These are phyloP conservation scores for Ranitomeya variabilis DNA, from an alignment of 2,113 vertebrate genomes.

Conservation along the genomic window DNA sequence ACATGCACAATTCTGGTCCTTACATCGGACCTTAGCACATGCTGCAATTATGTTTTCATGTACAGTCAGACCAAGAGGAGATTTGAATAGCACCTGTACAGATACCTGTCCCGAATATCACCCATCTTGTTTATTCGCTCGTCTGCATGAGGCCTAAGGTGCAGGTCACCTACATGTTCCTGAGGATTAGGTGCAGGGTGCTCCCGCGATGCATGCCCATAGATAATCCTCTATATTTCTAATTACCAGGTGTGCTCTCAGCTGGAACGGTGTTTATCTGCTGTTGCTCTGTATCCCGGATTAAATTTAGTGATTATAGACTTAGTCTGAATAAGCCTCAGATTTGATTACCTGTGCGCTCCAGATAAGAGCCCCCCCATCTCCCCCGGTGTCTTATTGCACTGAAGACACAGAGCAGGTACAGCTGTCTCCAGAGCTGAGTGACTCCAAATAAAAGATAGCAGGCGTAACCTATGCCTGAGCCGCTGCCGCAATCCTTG, in stretches of 20 bases:
- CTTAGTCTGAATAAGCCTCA: conserved; percentile 45
- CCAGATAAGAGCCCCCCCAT: conserved; percentile 38
- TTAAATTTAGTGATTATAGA: conserved; percentile 54
- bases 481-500: conserved; percentile 11
- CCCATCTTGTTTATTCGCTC: no score
- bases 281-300: conserved; percentile 53
- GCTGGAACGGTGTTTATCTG: conserved; percentile 52
- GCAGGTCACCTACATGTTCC: no score
- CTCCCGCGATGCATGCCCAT: conserved; percentile 9
- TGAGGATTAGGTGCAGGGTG: background rate
- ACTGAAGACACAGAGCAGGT: conserved; percentile 38
- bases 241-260: conserved; percentile 47
- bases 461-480: conserved; percentile 11
- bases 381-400: conserved; percentile 47
- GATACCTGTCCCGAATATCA: no score
- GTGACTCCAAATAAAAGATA: conserved; percentile 55
- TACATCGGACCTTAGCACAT: no score
- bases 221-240: conserved; percentile 46
- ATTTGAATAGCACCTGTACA: no score
- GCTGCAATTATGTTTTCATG: no score
- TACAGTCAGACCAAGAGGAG: no score
- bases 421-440: conserved; percentile 48
- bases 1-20: no score
- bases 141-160: no score
- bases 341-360: conserved; percentile 52